These are phyloP conservation scores for Hoplodrina blanda DNA, from an alignment of 2,888 invertebrate species.

Conservation along the genomic window DNA sequence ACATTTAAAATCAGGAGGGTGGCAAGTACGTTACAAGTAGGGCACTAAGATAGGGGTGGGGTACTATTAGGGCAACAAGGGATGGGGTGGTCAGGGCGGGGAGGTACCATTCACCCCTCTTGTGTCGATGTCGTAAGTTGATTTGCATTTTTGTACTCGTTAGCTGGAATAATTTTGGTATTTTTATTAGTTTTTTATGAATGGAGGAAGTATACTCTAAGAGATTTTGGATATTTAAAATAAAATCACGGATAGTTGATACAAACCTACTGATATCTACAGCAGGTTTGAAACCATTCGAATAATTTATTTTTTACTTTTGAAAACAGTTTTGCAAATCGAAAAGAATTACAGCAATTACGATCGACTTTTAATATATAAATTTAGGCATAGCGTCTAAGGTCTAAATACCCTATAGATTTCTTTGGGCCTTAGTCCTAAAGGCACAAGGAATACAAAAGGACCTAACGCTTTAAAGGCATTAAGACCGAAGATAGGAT, in stretches of 20 bases:
- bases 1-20: constrained; percentile 68
- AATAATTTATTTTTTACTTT: too few species aligned
- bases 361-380: neutral
- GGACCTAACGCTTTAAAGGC: too few species aligned
- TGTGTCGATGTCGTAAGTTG: constrained; percentile 74
- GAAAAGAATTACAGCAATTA: too few species aligned
- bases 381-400: too few species aligned
- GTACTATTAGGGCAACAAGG: constrained; percentile 82
- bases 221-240: neutral
- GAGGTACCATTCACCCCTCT: constrained; percentile 69
- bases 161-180: constrained; percentile 47
- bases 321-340: too few species aligned
- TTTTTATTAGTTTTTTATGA: constrained; percentile 60
- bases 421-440: too few species aligned
- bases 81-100: constrained; percentile 76
- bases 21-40: constrained; percentile 73
- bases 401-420: too few species aligned
- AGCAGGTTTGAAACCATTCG: too few species aligned
- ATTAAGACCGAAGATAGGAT: neutral
- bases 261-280: neutral
- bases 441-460: neutral
- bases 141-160: constrained; percentile 84
- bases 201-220: neutral
- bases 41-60: constrained; percentile 75
- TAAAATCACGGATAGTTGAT: neutral